Evolutionary conservation across 2,888 invertebrate genomes (phyloP).

Genomic region (Dilophus febrilis): DNA sequence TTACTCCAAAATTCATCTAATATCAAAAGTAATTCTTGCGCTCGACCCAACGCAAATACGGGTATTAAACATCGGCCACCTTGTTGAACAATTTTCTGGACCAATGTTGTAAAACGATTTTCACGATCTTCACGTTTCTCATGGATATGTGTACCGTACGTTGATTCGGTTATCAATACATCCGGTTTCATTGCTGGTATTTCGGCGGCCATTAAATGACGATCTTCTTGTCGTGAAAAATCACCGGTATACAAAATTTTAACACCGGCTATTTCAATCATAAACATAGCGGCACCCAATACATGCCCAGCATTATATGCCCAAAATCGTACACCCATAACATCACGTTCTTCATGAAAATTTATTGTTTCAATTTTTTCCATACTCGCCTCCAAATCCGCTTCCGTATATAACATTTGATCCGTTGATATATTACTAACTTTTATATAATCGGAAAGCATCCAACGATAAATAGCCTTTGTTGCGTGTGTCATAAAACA

Average conservation of each 20-base stretch:
- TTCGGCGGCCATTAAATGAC: conserved; percentile 98
- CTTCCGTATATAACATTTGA: conserved; percentile 93
- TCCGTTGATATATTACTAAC: conserved; percentile 95
- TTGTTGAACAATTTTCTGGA: conserved; percentile 88
- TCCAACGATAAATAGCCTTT: conserved; percentile 97
- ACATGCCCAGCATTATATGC: conserved; percentile 99
- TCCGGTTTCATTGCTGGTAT: conserved; percentile 93
- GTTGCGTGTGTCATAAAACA: conserved; percentile 99
- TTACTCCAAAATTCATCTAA: conserved; percentile 96
- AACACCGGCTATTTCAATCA: conserved; percentile 99
- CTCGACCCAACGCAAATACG: conserved; percentile 94
- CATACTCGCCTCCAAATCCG: conserved; percentile 94
- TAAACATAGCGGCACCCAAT: conserved; percentile 98
- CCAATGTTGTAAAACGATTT: conserved; percentile 76
- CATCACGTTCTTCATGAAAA: conserved; percentile 95
- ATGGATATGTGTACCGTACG: conserved; percentile 98
- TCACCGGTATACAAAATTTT: conserved; percentile 95
- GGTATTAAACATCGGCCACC: conserved; percentile 98
- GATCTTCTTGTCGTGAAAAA: conserved; percentile 94
- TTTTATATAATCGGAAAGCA: conserved; percentile 97
- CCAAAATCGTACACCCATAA: conserved; percentile 94
- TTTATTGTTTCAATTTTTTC: conserved; percentile 97
- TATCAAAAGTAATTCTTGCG: conserved; percentile 88
- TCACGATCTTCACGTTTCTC: conserved; percentile 96
- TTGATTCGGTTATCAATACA: conserved; percentile 94